phyloP scores from a whole-genome alignment of 2,888 invertebrate species.

The Diachrysia chrysitis region DNA sequence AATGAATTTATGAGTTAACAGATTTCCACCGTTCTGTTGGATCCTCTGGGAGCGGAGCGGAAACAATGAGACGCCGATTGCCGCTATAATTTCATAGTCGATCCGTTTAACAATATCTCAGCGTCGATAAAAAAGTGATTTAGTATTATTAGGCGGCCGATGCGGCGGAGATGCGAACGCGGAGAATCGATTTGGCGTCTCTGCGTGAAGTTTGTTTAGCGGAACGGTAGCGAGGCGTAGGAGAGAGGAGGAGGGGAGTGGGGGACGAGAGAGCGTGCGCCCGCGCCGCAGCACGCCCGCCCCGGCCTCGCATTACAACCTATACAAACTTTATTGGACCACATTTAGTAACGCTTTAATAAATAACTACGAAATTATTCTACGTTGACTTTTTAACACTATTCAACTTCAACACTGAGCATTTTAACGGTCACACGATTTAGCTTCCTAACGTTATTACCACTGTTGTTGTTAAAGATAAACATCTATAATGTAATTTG shows the following conservation, averaged over 20 bases:
- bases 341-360: conserved; percentile 76
- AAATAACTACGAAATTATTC: conserved; percentile 69
- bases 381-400: conserved; percentile 63
- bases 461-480: conserved; percentile 67
- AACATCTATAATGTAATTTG: conserved; percentile 76
- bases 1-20: conserved; percentile 81
- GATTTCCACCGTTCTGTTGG: conserved; percentile 72
- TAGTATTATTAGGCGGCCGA: conserved; percentile 81
- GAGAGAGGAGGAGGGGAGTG: conserved; percentile 34
- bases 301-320: conserved; percentile 59
- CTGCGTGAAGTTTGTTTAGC: conserved; percentile 88
- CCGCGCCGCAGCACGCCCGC: conserved; percentile 72
- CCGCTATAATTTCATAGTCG: conserved; percentile 84
- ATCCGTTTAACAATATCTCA: conserved; percentile 82
- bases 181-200: conserved; percentile 84
- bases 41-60: conserved; percentile 76
- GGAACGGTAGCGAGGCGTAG: conserved; percentile 76
- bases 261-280: conserved; percentile 69
- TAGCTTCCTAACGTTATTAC: conserved; percentile 63
- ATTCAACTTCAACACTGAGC: conserved; percentile 57
- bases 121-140: conserved; percentile 81
- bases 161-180: conserved; percentile 82
- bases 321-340: conserved; percentile 70
- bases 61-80: conserved; percentile 79
- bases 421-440: conserved; percentile 70